phyloP scores from a whole-genome alignment of 2,113 vertebrate genomes.

The Phasianus colchicus region DNA sequence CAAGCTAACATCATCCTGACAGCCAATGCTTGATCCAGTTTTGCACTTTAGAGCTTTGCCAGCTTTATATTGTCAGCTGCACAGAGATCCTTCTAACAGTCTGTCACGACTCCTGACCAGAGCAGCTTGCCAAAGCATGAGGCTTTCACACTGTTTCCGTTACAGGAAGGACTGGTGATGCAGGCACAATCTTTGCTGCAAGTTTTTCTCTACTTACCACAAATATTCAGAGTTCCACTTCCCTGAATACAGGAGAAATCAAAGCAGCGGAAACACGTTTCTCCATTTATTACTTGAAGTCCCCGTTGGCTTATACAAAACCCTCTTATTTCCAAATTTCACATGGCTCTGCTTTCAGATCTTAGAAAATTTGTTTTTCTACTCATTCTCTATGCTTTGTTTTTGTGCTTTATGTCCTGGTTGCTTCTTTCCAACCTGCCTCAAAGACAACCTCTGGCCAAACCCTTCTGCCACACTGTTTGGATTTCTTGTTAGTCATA shows the following conservation, averaged over 20 bases:
- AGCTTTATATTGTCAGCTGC: background rate
- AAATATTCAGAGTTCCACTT: background rate
- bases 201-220: background rate
- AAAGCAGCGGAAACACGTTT: background rate
- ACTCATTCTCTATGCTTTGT: background rate
- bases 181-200: background rate
- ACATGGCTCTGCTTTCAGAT: background rate
- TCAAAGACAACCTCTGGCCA: background rate
- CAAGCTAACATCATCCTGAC: background rate
- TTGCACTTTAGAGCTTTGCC: background rate
- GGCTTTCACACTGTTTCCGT: background rate
- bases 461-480: background rate
- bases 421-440: background rate
- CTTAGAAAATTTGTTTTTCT: background rate
- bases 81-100: background rate
- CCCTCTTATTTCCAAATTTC: background rate
- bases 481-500: background rate
- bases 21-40: background rate
- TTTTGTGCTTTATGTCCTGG: background rate
- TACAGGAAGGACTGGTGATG: background rate
- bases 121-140: background rate
- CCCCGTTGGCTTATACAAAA: background rate
- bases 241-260: background rate
- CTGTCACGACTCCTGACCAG: background rate
- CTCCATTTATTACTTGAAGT: background rate